Conservation (phyloP, 2,797 vertebrate genomes). For the Clangula hyemalis region DNA sequence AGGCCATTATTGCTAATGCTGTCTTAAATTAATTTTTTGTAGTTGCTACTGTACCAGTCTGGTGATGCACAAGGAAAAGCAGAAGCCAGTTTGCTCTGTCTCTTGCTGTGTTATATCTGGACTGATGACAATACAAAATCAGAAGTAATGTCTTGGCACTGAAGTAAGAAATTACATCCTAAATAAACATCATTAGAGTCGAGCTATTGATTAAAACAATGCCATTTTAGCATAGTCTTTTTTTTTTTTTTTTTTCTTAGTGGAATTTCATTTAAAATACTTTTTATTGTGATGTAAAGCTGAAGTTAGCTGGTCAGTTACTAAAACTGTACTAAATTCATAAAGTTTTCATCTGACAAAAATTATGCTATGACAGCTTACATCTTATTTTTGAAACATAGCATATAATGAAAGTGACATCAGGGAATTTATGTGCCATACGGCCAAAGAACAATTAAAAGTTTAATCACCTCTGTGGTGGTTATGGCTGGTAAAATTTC, state of each 20-base stretch:
- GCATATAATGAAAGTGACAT: background rate
- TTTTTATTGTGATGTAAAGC: background rate
- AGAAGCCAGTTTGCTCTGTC: background rate
- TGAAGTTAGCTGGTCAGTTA: background rate
- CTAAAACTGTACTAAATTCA: background rate
- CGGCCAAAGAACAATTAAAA: background rate
- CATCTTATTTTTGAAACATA: background rate
- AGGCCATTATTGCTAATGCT: background rate
- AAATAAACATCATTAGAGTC: background rate
- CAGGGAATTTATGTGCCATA: background rate
- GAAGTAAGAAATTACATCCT: background rate
- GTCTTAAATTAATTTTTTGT: background rate
- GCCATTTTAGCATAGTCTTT: background rate
- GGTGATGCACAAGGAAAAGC: background rate
- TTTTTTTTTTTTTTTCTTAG: background rate
- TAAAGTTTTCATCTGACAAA: background rate
- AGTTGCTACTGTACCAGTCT: background rate
- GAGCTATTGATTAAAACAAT: background rate
- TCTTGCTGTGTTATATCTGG: background rate
- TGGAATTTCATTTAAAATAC: background rate
- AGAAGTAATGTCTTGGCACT: background rate
- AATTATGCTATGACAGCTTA: background rate
- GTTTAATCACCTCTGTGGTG: constrained; percentile 9
- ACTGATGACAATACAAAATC: background rate
- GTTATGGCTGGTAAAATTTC: constrained; percentile 22